These are phyloP conservation scores for Halichoeres trimaculatus DNA, from an alignment of 2,113 vertebrate species.

Conservation along the genomic window DNA sequence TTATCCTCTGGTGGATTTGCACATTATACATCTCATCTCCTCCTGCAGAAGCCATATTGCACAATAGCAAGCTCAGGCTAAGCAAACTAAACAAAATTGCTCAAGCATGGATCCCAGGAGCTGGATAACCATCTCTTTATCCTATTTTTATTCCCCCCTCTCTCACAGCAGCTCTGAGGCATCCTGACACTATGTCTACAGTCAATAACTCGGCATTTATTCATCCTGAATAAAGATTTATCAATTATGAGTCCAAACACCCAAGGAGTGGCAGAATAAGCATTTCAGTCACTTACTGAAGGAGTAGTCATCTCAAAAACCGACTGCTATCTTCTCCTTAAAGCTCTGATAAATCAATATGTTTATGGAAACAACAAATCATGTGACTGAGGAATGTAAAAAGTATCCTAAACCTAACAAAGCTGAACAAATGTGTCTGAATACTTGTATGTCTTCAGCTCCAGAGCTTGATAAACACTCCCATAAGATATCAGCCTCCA, in stretches of 20 bases:
- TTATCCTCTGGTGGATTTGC: constrained; percentile 66
- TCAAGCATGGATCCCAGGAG: constrained; percentile 25
- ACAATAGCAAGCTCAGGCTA: constrained; percentile 46
- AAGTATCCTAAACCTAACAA: too few species aligned
- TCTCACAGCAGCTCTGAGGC: constrained; percentile 1
- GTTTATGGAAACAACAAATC: too few species aligned
- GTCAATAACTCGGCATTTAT: not conserved
- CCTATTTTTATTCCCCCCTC: not conserved
- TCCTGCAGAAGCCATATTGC: constrained; percentile 35
- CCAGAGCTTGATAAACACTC: too few species aligned
- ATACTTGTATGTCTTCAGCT: too few species aligned
- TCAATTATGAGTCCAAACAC: not conserved
- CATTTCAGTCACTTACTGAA: not conserved
- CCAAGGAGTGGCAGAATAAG: not conserved
- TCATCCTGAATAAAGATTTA: not conserved
- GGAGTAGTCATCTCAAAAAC: too few species aligned
- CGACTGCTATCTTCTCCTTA: not conserved
- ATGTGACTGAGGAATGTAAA: too few species aligned
- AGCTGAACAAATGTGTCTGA: too few species aligned
- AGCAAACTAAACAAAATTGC: constrained; percentile 36
- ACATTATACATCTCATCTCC: constrained; percentile 66
- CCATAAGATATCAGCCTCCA: too few species aligned
- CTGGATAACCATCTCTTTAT: constrained; percentile 37
- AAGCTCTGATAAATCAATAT: not conserved
- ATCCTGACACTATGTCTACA: not conserved